phyloP scores from a whole-genome alignment of 2,888 invertebrate genomes.

The Hylaea fasciaria region DNA sequence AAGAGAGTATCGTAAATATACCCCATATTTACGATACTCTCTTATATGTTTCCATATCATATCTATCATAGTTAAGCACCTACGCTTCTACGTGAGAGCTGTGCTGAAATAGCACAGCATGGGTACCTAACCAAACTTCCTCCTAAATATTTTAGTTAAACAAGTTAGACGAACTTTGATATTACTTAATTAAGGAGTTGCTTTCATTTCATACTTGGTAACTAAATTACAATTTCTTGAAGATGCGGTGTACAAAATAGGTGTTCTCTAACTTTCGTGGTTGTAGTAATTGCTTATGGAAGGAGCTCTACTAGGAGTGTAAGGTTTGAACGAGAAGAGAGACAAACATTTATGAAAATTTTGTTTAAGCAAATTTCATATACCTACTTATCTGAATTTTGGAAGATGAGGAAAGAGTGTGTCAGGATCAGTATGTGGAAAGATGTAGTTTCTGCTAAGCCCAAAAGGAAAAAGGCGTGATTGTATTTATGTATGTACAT shows the following conservation, averaged over 20 bases:
- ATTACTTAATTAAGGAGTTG: conserved; percentile 49
- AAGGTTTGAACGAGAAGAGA: too few species aligned
- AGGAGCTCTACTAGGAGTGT: not conserved
- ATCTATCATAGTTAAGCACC: not conserved
- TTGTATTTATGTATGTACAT: too few species aligned
- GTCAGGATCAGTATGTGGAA: too few species aligned
- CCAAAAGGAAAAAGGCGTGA: too few species aligned
- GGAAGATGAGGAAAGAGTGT: too few species aligned
- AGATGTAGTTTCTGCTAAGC: too few species aligned
- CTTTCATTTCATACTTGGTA: conserved; percentile 40
- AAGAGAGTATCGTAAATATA: too few species aligned
- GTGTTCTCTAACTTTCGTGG: conserved; percentile 10
- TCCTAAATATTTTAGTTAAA: conserved; percentile 51
- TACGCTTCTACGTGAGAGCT: conserved; percentile 15
- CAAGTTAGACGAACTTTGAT: conserved; percentile 49
- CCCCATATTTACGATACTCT: too few species aligned
- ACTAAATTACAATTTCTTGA: conserved; percentile 38
- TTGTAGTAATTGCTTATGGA: conserved; percentile 3
- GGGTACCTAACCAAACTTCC: conserved; percentile 42
- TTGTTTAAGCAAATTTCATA: too few species aligned
- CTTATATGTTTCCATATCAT: too few species aligned
- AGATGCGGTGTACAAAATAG: conserved; percentile 24
- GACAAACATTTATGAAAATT: too few species aligned
- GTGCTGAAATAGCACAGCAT: conserved; percentile 37
- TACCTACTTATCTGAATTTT: too few species aligned